Evolutionary conservation across 2,797 vertebrate genomes (phyloP).

Genomic region (Sebastolobus alascanus): DNA sequence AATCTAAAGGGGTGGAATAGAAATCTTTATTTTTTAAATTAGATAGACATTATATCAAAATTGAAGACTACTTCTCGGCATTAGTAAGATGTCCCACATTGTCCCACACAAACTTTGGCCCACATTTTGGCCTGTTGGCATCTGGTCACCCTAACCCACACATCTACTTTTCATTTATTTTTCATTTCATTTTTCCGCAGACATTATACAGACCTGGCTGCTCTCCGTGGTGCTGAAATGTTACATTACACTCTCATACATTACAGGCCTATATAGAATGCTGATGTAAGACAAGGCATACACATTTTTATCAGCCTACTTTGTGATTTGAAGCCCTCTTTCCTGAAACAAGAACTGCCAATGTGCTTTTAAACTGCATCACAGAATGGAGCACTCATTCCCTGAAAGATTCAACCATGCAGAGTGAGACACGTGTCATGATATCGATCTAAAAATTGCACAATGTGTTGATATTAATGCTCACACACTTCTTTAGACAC

Average conservation of each 20-base stretch:
- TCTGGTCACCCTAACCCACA: too few species aligned
- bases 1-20: too few species aligned
- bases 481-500: not conserved
- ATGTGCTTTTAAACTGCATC: not conserved
- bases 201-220: constrained; percentile 22
- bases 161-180: not conserved
- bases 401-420: not conserved
- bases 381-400: too few species aligned
- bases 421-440: not conserved
- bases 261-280: too few species aligned
- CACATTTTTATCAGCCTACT: not conserved
- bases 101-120: too few species aligned
- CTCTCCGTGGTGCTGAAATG: constrained; percentile 85
- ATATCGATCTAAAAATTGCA: fast-evolving
- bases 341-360: not conserved
- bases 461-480: not conserved
- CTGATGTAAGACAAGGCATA: not conserved
- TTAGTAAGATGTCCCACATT: too few species aligned
- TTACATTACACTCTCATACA: not conserved
- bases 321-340: not conserved
- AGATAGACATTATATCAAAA: too few species aligned
- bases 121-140: too few species aligned
- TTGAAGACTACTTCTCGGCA: too few species aligned
- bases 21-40: too few species aligned
- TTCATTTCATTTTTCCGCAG: not conserved